Evolutionary conservation across 2,888 invertebrate genomes (phyloP).

Genomic region (Uropetala carovei): DNA sequence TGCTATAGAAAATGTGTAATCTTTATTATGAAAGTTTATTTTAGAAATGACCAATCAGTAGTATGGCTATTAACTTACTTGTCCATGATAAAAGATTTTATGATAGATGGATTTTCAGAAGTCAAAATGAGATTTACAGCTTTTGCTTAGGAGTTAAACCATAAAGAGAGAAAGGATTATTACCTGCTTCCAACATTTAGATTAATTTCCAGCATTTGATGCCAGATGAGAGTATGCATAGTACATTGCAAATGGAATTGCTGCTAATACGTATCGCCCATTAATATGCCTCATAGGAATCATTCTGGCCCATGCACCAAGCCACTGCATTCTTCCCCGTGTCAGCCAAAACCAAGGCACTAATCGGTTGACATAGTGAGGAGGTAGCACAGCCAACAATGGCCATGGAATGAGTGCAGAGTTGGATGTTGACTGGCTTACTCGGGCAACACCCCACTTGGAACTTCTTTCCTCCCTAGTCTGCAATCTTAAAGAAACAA

Average conservation of each 20-base stretch:
- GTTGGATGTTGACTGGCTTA: background rate
- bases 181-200: background rate
- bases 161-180: background rate
- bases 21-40: background rate
- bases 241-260: constrained; percentile 55
- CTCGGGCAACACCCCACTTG: background rate
- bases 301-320: constrained; percentile 26
- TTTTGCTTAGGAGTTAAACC: background rate
- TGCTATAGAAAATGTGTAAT: no score
- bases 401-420: constrained; percentile 40
- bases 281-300: constrained; percentile 25
- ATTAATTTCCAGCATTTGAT: constrained; percentile 36
- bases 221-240: constrained; percentile 40
- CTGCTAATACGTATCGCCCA: constrained; percentile 20
- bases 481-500: background rate
- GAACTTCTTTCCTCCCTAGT: background rate
- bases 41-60: background rate
- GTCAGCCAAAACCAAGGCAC: constrained; percentile 51
- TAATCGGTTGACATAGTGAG: constrained; percentile 24
- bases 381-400: constrained; percentile 43
- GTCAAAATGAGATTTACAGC: background rate
- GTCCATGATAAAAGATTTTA: background rate
- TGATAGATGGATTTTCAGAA: background rate
- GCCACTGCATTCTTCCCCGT: constrained; percentile 47
- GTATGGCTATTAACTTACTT: background rate